Evolutionary conservation across 2,888 invertebrate genomes (phyloP).

Genomic region (Rosalia funebris): DNA sequence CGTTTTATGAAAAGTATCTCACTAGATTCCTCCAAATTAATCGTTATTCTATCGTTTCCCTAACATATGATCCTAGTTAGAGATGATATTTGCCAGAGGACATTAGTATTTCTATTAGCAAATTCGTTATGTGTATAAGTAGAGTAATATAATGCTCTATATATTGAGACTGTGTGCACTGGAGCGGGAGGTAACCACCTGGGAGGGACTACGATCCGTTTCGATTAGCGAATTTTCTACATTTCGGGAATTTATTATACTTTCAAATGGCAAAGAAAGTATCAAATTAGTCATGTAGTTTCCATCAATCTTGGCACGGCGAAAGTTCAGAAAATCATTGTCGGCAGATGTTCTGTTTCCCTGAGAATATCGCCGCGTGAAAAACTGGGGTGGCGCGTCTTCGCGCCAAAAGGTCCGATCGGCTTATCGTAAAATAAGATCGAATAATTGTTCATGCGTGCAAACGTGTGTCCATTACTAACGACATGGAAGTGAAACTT

Average conservation of each 20-base stretch:
- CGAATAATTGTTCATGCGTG: slow-evolving; percentile 35
- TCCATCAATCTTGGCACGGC: slow-evolving; percentile 25
- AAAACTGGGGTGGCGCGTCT: slow-evolving; percentile 7
- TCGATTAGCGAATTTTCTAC: too few species aligned
- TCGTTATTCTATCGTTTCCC: too few species aligned
- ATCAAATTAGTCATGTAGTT: slow-evolving; percentile 19
- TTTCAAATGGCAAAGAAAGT: slow-evolving; percentile 14
- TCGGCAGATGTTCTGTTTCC: slow-evolving; percentile 30
- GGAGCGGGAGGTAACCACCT: too few species aligned
- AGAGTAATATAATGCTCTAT: too few species aligned
- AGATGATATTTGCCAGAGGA: too few species aligned
- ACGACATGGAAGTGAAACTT: slow-evolving; percentile 26
- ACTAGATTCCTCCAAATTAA: too few species aligned
- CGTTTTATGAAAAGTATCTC: too few species aligned
- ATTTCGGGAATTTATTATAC: slow-evolving; percentile 12
- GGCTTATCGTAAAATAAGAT: slow-evolving; percentile 30
- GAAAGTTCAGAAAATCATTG: slow-evolving; percentile 30
- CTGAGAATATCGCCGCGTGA: slow-evolving; percentile 6
- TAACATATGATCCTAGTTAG: too few species aligned
- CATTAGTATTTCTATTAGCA: too few species aligned
- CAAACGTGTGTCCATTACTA: slow-evolving; percentile 33
- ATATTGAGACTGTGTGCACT: too few species aligned
- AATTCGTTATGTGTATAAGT: too few species aligned
- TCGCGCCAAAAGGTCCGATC: slow-evolving; percentile 20
- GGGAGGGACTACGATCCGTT: too few species aligned